Conservation (phyloP, 2,113 vertebrate genomes). For the Anolis sagrei region DNA sequence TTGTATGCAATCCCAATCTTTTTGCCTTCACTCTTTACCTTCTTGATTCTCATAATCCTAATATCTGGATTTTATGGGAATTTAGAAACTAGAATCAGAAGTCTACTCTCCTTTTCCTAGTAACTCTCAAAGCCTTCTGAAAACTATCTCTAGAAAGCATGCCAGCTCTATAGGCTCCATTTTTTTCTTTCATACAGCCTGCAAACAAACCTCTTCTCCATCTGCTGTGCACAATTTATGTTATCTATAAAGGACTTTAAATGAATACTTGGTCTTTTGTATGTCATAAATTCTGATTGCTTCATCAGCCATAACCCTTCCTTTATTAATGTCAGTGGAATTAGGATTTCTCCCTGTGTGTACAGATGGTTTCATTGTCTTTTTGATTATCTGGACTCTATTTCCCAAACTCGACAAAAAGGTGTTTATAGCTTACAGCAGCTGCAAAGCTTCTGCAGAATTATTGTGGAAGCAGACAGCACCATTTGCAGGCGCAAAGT, state of each 20-base stretch:
- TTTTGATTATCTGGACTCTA: not conserved
- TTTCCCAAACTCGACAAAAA: not conserved
- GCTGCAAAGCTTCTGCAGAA: not conserved
- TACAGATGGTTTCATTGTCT: not conserved
- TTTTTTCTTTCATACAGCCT: not conserved
- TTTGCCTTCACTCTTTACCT: too few relatives aligned
- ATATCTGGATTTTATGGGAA: not conserved
- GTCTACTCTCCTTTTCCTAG: too few relatives aligned
- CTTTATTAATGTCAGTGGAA: not conserved
- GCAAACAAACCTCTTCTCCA: not conserved
- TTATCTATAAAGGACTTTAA: not conserved
- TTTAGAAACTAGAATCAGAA: too few relatives aligned
- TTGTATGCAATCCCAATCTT: too few relatives aligned
- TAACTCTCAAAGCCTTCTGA: too few relatives aligned
- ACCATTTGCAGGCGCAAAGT: not conserved
- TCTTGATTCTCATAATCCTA: too few relatives aligned
- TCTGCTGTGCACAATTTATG: not conserved
- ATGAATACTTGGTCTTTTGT: not conserved
- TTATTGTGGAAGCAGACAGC: not conserved
- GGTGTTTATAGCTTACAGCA: not conserved
- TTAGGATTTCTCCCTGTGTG: not conserved
- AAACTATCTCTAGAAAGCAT: too few relatives aligned
- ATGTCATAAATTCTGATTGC: not conserved
- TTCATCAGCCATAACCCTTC: not conserved
- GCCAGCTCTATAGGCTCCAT: not conserved